These are phyloP conservation scores for Gymnothorax reevesii DNA, from an alignment of 2,797 vertebrate genomes.

Conservation along the genomic window DNA sequence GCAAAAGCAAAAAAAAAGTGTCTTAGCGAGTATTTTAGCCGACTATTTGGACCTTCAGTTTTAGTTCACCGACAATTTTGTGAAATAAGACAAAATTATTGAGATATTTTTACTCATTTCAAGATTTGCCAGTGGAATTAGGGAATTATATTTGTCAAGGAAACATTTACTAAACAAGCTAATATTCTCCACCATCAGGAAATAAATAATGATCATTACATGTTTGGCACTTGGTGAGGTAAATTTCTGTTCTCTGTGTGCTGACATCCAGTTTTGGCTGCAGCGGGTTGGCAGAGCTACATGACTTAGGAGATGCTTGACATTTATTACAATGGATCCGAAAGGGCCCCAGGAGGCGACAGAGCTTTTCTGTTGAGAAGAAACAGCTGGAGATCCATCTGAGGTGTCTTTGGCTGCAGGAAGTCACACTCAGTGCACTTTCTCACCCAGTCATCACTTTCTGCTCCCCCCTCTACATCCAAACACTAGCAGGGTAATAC, in stretches of 20 bases:
- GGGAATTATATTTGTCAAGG: too few species aligned
- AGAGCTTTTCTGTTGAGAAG: not conserved
- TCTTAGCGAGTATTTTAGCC: too few species aligned
- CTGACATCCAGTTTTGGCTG: not conserved
- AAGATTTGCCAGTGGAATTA: too few species aligned
- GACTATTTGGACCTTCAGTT: too few species aligned
- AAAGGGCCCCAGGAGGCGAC: not conserved
- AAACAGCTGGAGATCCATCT: not conserved
- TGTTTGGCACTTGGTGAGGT: too few species aligned
- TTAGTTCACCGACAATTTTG: too few species aligned
- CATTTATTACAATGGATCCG: not conserved
- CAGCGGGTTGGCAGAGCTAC: not conserved
- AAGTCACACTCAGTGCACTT: not conserved
- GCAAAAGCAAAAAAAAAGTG: not conserved
- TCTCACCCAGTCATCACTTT: slow-evolving; percentile 16
- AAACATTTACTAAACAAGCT: too few species aligned
- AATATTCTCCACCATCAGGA: too few species aligned
- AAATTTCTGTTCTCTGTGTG: too few species aligned
- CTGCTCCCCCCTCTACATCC: not conserved
- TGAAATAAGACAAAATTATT: too few species aligned
- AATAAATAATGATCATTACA: too few species aligned
- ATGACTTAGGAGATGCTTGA: not conserved
- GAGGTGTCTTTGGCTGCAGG: not conserved
- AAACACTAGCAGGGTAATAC: slow-evolving; percentile 9
- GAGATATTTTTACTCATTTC: too few species aligned